phyloP scores from a whole-genome alignment of 2,888 invertebrate genomes.

The Chloromyia formosa region DNA sequence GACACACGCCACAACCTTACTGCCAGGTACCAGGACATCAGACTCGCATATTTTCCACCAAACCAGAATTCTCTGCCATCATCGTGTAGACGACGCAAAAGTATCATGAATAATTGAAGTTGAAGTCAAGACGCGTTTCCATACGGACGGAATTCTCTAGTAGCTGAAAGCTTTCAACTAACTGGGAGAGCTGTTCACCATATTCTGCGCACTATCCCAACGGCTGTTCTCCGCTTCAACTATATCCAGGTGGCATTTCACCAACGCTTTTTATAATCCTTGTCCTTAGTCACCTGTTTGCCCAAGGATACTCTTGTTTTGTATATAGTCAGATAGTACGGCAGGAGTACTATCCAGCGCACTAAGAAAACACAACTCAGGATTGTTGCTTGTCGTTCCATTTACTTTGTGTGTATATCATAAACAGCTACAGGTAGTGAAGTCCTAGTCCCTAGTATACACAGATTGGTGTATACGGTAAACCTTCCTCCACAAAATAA shows the following conservation, averaged over 20 bases:
- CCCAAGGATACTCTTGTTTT: conserved; percentile 42
- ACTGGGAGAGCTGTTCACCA: background rate
- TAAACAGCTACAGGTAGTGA: conserved; percentile 23
- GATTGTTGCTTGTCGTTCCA: conserved; percentile 30
- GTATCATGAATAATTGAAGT: conserved; percentile 23
- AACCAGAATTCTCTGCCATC: background rate
- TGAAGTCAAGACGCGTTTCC: background rate
- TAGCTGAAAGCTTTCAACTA: conserved; percentile 13
- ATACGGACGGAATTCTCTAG: conserved; percentile 24
- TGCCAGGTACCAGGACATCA: conserved; percentile 30
- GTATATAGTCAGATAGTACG: conserved; percentile 27
- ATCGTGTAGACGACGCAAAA: conserved; percentile 21
- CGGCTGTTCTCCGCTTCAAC: background rate
- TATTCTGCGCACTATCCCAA: background rate
- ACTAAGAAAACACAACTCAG: background rate
- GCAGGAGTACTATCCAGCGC: background rate
- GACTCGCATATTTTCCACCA: background rate
- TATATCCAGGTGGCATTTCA: conserved; percentile 27
- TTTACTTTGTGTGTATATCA: background rate
- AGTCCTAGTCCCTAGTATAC: too few relatives aligned
- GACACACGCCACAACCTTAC: background rate
- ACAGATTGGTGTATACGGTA: too few relatives aligned
- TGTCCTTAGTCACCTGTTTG: conserved; percentile 35
- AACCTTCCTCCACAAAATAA: too few relatives aligned
- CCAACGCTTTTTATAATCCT: conserved; percentile 4